Percentiles rank a stretch among this genome's conserved stretches.
These are phyloP conservation scores for Drosophila tripunctata DNA, from an alignment of 2,888 invertebrate species.

Conservation along the genomic window DNA sequence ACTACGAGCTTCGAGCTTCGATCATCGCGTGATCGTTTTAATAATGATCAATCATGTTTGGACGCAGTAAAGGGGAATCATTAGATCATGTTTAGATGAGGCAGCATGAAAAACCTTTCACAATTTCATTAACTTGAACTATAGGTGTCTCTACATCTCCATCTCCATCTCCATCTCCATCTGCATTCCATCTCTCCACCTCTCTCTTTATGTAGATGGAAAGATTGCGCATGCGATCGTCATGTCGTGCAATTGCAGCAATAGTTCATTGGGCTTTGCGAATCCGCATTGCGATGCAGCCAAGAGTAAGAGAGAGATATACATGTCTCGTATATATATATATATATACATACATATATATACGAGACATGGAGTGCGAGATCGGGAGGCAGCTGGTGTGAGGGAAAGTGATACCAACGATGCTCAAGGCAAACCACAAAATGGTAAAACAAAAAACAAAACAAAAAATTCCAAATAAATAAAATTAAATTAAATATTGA, in stretches of 20 bases:
- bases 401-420: slow-evolving; percentile 19
- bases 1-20: slow-evolving; percentile 23
- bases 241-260: slow-evolving; percentile 68
- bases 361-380: not conserved
- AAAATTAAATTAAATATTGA: slow-evolving; percentile 27
- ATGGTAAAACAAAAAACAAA: slow-evolving; percentile 14
- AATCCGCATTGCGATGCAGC: slow-evolving; percentile 75
- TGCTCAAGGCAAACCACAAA: slow-evolving; percentile 76
- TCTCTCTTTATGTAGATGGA: slow-evolving; percentile 4
- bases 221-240: slow-evolving; percentile 58
- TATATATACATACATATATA: too few species aligned
- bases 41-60: slow-evolving; percentile 50
- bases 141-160: not conserved
- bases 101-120: slow-evolving; percentile 64
- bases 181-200: not conserved
- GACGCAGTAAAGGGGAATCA: slow-evolving; percentile 29
- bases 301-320: slow-evolving; percentile 17
- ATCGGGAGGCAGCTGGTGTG: not conserved
- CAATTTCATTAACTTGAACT: slow-evolving; percentile 62
- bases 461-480: not conserved
- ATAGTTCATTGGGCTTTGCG: slow-evolving; percentile 80
- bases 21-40: slow-evolving; percentile 50
- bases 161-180: not conserved
- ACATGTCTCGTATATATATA: slow-evolving; percentile 2
- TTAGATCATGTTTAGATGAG: slow-evolving; percentile 38